These are phyloP conservation scores for Monochamus saltuarius DNA, from an alignment of 1,140 invertebrate species.

Conservation along the genomic window DNA sequence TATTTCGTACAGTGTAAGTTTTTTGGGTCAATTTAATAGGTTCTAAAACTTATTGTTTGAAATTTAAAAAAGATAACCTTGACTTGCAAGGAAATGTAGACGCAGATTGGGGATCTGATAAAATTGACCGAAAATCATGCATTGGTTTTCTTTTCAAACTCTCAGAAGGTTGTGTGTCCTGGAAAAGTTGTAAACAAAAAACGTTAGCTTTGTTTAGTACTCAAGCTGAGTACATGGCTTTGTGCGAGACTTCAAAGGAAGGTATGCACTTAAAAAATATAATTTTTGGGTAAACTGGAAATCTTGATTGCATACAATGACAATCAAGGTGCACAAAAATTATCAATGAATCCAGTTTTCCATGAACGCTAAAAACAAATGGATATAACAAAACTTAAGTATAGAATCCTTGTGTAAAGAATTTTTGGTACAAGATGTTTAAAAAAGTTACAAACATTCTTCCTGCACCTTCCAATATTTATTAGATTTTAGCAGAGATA, in stretches of 20 bases:
- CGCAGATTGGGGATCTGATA: conserved; percentile 15
- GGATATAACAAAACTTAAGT: too few relatives aligned
- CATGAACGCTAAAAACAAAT: too few relatives aligned
- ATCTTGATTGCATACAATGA: not conserved
- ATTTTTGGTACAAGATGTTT: too few relatives aligned
- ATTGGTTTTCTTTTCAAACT: conserved; percentile 15
- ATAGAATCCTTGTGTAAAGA: too few relatives aligned
- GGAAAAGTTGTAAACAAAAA: conserved; percentile 26
- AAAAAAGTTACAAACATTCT: too few relatives aligned
- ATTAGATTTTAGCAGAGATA: too few relatives aligned
- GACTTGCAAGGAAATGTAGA: conserved; percentile 21
- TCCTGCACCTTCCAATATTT: too few relatives aligned
- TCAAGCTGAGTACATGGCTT: not conserved
- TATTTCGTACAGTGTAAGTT: not conserved
- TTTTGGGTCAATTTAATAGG: not conserved
- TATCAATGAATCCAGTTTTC: not conserved
- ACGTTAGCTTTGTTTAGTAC: conserved; percentile 26
- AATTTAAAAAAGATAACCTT: conserved; percentile 7
- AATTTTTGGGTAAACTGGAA: too few relatives aligned
- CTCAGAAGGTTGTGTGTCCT: conserved; percentile 17
- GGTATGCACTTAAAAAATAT: too few relatives aligned
- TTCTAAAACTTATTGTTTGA: conserved; percentile 29
- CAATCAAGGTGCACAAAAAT: too few relatives aligned
- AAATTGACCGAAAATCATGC: not conserved
- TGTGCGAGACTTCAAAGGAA: not conserved